Evolutionary conservation across 2,797 vertebrate genomes (phyloP), one percentile per base, ranked within the genome.

Genomic region (Sebastiscus albofasciatus): DNA sequence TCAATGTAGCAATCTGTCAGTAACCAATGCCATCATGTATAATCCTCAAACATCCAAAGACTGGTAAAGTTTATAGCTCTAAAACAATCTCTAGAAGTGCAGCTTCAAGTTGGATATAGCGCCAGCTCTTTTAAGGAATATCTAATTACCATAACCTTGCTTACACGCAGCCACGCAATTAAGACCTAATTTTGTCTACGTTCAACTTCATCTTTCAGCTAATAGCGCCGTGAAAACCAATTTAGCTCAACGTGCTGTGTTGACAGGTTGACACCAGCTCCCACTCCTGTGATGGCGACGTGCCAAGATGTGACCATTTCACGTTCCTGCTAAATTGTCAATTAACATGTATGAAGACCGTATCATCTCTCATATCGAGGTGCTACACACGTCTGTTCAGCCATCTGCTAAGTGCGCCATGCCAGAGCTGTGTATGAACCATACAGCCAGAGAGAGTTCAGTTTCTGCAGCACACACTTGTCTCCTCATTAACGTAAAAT

Each of bases 341-440:
- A 76, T 91, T 81, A 86, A 81, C 75, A 79, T 84, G 79, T 87
- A 89, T 88, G 82, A 87, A 72, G 80, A 83, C 2, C 6, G 58
- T 71, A 89, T 90, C 72, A 72, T 86, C 78, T 74, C 77, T 84
- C 72, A 65, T 72, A 62, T 75, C 8, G 20, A 31, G 59, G 66
- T 33, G 18, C 14, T 26, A 31, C 59, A 70, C 67, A 70, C 56
- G 65, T 82, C 80, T 86, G 83, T 62, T 84, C 60, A 70, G 54
- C 85, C 82, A 89, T 92, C 79, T 88, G 90, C 81, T 82, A 74
- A 79, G 18, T 55, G 72, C n/a, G 9, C 64, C 54, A 5, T 29
- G 67, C 60, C 84, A 73, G 56, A 82, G 73, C 65, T 2, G 56
- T 8, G 31, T 39, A 46, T 4, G 29, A 42, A 20, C 71, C 68